A percentile compares a stretch with the other conserved stretches of the same genome.
These are phyloP conservation scores for Dipodomys merriami DNA, from an alignment of 2,113 vertebrate species.

Conservation along the genomic window DNA sequence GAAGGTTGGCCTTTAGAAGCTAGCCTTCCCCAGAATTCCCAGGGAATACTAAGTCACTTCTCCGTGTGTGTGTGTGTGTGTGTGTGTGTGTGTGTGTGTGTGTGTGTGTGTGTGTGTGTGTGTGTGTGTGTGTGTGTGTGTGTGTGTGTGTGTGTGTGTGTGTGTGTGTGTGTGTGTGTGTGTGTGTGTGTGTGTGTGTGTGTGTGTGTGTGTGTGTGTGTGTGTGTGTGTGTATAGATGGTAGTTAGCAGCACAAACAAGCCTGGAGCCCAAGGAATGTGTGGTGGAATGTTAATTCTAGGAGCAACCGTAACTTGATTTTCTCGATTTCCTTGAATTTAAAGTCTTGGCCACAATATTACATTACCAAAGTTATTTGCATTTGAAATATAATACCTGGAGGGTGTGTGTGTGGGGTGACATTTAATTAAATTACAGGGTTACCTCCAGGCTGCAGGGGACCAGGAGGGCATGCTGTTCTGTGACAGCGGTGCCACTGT, in stretches of 20 bases:
- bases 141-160: background rate
- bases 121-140: background rate
- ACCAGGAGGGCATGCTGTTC: constrained; percentile 53
- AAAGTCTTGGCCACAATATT: constrained; percentile 77
- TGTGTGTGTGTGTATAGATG: background rate
- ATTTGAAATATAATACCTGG: constrained; percentile 81
- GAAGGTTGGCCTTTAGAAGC: background rate
- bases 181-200: background rate
- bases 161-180: background rate
- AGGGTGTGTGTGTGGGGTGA: constrained; percentile 6
- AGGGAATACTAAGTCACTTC: background rate
- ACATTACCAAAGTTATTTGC: constrained; percentile 80
- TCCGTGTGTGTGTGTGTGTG: no score
- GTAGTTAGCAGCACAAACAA: constrained; percentile 57
- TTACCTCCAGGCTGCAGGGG: constrained; percentile 66
- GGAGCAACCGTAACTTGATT: constrained; percentile 78
- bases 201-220: background rate
- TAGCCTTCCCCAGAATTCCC: background rate
- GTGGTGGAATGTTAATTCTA: constrained; percentile 80
- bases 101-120: background rate
- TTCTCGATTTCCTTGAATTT: constrained; percentile 80
- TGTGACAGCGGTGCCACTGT: background rate
- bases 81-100: background rate
- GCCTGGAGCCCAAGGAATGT: constrained; percentile 61
- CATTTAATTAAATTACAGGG: constrained; percentile 77